These are phyloP conservation scores for Salvelinus sp. DNA, from an alignment of 2,113 vertebrate genomes.

Conservation along the genomic window DNA sequence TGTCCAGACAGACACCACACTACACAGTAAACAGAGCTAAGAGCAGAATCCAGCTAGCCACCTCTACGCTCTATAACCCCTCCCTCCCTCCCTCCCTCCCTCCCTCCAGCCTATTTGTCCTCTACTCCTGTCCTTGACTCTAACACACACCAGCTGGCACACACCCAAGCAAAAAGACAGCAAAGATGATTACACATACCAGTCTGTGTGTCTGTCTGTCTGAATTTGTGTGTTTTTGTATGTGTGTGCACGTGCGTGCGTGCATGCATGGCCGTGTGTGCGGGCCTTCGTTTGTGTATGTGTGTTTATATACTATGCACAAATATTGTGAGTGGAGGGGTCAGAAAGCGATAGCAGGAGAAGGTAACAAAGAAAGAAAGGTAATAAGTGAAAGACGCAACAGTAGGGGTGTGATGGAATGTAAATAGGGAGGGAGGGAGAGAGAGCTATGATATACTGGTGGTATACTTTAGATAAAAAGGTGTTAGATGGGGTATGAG, in stretches of 20 bases:
- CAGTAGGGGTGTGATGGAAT: conserved; percentile 8
- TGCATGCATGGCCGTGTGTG: not conserved
- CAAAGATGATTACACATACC: conserved; percentile 21
- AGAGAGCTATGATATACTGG: not conserved
- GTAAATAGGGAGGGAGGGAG: conserved; percentile 11
- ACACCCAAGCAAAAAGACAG: conserved; percentile 69
- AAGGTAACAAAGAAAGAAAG: conserved; percentile 5
- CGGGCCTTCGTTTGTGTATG: too few species aligned
- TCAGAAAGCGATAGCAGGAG: not conserved
- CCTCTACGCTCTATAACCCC: not conserved
- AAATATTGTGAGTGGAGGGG: not conserved
- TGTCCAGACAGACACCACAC: not conserved
- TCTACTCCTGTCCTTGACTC: conserved; percentile 81
- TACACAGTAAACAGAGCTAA: not conserved
- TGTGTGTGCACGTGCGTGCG: not conserved
- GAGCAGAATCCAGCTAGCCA: conserved; percentile 6
- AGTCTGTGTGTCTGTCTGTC: conserved; percentile 11
- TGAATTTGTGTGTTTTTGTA: conserved; percentile 8
- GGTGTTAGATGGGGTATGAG: not conserved
- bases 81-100: conserved; percentile 20
- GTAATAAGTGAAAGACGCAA: not conserved
- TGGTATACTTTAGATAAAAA: too few species aligned
- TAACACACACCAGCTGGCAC: conserved; percentile 78
- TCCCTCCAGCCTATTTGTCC: conserved; percentile 50
- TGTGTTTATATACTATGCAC: not conserved